Percentiles rank a stretch among this genome's conserved stretches.
Conservation (phyloP, 2,797 vertebrate species). For the Platyrinchus mystaceus region DNA sequence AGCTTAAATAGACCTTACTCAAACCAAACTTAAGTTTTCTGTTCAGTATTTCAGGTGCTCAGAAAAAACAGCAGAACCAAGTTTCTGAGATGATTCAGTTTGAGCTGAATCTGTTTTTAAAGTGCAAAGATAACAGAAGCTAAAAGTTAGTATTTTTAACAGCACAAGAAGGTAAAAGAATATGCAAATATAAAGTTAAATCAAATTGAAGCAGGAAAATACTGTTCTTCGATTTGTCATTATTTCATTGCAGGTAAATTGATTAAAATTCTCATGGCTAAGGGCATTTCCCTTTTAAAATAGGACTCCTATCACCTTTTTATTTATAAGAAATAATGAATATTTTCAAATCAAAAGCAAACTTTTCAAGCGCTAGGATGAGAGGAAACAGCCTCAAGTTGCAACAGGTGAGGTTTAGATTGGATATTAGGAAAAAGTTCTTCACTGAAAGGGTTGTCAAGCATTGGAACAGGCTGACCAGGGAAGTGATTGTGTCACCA, state of each 20-base stretch:
- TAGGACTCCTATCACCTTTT: not conserved
- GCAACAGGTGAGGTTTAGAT: not conserved
- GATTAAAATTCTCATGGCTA: not conserved
- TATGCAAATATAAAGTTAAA: not conserved
- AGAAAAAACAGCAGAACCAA: not conserved
- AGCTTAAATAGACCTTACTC: not conserved
- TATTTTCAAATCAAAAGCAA: not conserved
- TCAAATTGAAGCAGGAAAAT: not conserved
- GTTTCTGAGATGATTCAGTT: not conserved
- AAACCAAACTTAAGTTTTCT: not conserved
- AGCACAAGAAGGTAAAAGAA: not conserved
- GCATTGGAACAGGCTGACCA: not conserved
- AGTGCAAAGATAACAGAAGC: not conserved
- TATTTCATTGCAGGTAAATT: not conserved
- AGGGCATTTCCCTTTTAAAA: not conserved
- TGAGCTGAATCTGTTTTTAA: not conserved
- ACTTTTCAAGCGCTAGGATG: not conserved
- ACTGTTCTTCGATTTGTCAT: not conserved
- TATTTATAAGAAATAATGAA: not conserved
- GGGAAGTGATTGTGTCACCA: not conserved
- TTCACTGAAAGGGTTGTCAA: not conserved
- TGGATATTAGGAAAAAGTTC: not conserved
- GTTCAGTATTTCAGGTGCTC: not conserved
- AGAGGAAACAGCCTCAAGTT: not conserved
- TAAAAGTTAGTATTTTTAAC: not conserved